Evolutionary conservation across 2,113 vertebrate species (phyloP), one percentile per base, ranked within the genome.

Genomic region (Morone saxatilis): DNA sequence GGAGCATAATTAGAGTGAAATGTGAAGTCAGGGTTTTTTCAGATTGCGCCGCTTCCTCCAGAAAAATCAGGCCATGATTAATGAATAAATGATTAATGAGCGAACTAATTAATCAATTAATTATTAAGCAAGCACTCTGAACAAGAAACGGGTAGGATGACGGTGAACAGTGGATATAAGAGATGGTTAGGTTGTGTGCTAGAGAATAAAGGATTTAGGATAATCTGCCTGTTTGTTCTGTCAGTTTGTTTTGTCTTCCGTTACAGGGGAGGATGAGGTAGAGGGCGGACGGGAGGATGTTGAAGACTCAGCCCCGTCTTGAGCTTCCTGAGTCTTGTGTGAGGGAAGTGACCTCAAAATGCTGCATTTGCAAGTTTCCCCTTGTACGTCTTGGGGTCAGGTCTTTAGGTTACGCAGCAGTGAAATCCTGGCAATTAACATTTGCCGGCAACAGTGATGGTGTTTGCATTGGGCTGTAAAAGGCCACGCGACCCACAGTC

Each of bases 71-170:
- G 93, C 92, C 91, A 91, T 94, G 95, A 95, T 96, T 95, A 96
- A 96, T 94, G 92, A 94, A 94, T 95, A 90, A 95, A 96, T 96
- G 95, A 96, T 95, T 95, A 96, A 96, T 95, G 95, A 95, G 91
- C 2, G 86, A 94, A 90, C 92, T 95, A 96, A 96, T 96, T 95
- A 96, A 95, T 95, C 92, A 94, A 95, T 95, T 94, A 95, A 96
- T 96, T 95, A 96, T 96, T 96, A 95, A 96, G 89, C 94, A 92
- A 92, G 94, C 92, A 90, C 90, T 93, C 90, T 81, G 93, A 92
- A 94, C 84, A 91, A 93, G 89, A 91, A 92, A 91, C 63, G 87
- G 78, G 88, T 73, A 80, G 86, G 85, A 79, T 86, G 92, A 89
- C 63, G 67, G 78, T 19, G 85, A 92, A 88, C 76, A 86, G 87